Evolutionary conservation across 1,140 invertebrate genomes (phyloP).

Genomic region (Neotoxoptera formosana): DNA sequence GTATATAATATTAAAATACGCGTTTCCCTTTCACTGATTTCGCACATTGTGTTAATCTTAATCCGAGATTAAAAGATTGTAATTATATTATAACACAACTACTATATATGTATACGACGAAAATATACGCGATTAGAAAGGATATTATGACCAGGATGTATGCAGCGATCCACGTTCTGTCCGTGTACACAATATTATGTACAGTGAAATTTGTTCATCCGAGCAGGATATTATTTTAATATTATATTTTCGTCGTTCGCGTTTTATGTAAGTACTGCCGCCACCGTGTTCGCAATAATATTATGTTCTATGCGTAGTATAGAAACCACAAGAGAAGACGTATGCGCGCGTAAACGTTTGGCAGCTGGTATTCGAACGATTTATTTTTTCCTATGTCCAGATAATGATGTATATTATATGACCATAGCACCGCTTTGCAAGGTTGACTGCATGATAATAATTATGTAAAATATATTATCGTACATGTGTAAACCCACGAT

Average conservation of each 20-base stretch:
- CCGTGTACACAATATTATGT: background rate
- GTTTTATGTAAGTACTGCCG: background rate
- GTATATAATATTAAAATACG: slow-evolving; percentile 14
- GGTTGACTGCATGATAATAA: slow-evolving; percentile 27
- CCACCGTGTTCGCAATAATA: background rate
- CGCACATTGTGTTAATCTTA: slow-evolving; percentile 1
- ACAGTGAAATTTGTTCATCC: slow-evolving; percentile 28
- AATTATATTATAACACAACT: slow-evolving; percentile 28
- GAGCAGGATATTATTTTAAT: background rate
- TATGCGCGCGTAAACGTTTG: background rate
- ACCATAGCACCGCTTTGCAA: background rate
- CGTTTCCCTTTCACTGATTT: slow-evolving; percentile 43
- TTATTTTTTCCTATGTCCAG: background rate
- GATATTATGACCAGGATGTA: background rate
- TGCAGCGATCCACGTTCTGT: background rate
- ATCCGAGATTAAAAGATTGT: slow-evolving; percentile 35
- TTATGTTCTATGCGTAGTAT: background rate
- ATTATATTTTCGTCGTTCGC: background rate
- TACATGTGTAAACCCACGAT: background rate
- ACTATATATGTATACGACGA: background rate
- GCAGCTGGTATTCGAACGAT: background rate
- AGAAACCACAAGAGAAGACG: background rate
- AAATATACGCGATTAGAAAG: slow-evolving; percentile 40
- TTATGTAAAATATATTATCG: background rate
- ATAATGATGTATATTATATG: background rate